Percentiles rank a stretch among this genome's conserved stretches.
These are phyloP conservation scores for Noctilio leporinus DNA, from an alignment of 2,113 vertebrate species.

Conservation along the genomic window DNA sequence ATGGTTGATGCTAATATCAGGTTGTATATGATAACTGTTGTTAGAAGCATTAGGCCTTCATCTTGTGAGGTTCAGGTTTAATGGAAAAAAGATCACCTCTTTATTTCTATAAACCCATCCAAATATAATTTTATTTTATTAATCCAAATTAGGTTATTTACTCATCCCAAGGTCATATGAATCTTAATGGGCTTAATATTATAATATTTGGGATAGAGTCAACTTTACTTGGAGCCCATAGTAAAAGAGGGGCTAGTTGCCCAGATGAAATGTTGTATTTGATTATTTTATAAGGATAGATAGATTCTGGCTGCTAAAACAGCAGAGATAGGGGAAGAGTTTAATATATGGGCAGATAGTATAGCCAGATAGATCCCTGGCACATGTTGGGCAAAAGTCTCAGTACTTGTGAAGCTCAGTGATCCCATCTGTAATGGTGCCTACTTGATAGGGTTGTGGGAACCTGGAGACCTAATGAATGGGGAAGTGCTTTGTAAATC, in stretches of 20 bases:
- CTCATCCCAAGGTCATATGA: background rate
- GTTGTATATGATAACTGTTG: background rate
- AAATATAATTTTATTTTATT: background rate
- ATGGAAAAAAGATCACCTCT: background rate
- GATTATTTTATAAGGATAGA: background rate
- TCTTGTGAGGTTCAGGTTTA: background rate
- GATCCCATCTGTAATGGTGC: background rate
- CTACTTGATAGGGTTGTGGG: background rate
- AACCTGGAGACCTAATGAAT: background rate
- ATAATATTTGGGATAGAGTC: background rate
- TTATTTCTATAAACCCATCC: background rate
- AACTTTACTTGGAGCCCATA: background rate
- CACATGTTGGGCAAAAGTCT: background rate
- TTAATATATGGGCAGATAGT: background rate
- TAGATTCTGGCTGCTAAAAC: background rate
- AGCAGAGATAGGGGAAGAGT: background rate
- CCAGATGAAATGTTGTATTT: background rate
- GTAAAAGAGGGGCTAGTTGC: background rate
- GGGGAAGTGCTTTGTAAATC: background rate
- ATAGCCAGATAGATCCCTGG: background rate
- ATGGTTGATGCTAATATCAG: background rate
- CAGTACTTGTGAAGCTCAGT: background rate
- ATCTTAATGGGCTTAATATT: background rate
- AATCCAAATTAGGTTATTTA: background rate
- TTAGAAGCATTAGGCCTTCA: background rate